Conservation (phyloP, 2,113 vertebrate genomes). For the Stigmatopora nigra region DNA sequence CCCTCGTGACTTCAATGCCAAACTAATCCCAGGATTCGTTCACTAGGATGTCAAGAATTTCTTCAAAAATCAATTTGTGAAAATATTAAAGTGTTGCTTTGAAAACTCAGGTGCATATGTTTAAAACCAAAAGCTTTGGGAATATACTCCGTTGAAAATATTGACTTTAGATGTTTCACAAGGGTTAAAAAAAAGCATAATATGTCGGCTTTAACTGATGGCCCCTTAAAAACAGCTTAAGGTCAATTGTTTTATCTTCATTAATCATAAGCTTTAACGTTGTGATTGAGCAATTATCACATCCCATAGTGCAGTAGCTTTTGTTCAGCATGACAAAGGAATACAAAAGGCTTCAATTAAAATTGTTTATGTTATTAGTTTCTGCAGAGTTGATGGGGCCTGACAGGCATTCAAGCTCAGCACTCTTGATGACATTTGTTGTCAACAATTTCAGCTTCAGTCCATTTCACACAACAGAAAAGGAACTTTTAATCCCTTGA, state of each 20-base stretch:
- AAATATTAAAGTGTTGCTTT: too few species aligned
- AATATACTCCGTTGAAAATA: too few species aligned
- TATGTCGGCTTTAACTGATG: background rate
- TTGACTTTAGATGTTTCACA: too few species aligned
- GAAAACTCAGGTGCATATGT: too few species aligned
- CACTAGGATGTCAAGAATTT: too few species aligned
- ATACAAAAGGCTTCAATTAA: constrained; percentile 4
- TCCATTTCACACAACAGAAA: constrained; percentile 17
- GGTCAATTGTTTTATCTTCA: background rate
- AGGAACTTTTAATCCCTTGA: constrained; percentile 13
- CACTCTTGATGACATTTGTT: constrained; percentile 18
- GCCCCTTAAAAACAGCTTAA: background rate
- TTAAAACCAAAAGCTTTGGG: too few species aligned
- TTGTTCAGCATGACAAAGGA: constrained; percentile 1
- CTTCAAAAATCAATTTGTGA: too few species aligned
- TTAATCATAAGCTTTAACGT: background rate
- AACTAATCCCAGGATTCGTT: too few species aligned
- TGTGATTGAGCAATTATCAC: background rate
- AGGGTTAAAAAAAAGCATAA: too few species aligned
- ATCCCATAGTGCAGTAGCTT: background rate
- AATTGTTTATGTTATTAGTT: constrained; percentile 7
- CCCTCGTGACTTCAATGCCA: too few species aligned
- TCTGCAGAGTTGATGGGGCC: constrained; percentile 16
- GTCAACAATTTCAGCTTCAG: constrained; percentile 22
- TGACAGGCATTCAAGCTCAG: constrained; percentile 16